Base-by-base conservation (phyloP, 1,140 invertebrate species). In the Limonius californicus region DNA sequence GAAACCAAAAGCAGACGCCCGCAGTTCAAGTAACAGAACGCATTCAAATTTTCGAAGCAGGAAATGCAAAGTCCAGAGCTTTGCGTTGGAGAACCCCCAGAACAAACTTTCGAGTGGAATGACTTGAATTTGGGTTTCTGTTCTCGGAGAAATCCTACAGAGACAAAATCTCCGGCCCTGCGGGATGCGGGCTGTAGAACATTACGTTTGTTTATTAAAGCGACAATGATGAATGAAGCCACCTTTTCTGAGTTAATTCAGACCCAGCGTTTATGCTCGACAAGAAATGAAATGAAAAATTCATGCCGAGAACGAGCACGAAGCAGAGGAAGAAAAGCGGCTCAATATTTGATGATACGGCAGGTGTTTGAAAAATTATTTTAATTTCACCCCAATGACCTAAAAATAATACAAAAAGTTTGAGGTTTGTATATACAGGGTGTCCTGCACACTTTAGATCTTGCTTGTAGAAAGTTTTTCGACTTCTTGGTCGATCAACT, bases 161-260 rank as follows among this genome's bases (percentile, higher is more conserved):
- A 50, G 45, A 50, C 45, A 19, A 50, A 50, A 50, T 18, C 15
- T 21, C 16, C 7, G 45, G n/a, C 45, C 45, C 45, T 19, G 45
- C 45, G 16, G 45, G 45, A 50, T 50, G 45, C 45, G 45, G 45
- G 45, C 14, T 50, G 11, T 3, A 45, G 45, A 50, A 50, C 45
- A 50, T 50, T 50, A 50, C 16, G n/a, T 50, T 50, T 50, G 20
- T 50, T 50, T 50, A 50, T 50, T 50, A 50, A 50, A 50, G 45
- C 16, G 45, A 50, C 45, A 50, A 50, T 50, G 45, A 50, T 50
- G 19, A 50, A 50, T 21, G 45, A 18, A 19, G n/a, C 3, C 16
- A 50, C 45, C 45, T 50, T 50, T 18, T 12, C 19, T 19, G 8
- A 50, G 9, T 21, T 8, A 18, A 21, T 50, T 19, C 45, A 39